These are phyloP conservation scores for Botrylloides violaceus DNA, from an alignment of 23 tunicate species.

Conservation along the genomic window DNA sequence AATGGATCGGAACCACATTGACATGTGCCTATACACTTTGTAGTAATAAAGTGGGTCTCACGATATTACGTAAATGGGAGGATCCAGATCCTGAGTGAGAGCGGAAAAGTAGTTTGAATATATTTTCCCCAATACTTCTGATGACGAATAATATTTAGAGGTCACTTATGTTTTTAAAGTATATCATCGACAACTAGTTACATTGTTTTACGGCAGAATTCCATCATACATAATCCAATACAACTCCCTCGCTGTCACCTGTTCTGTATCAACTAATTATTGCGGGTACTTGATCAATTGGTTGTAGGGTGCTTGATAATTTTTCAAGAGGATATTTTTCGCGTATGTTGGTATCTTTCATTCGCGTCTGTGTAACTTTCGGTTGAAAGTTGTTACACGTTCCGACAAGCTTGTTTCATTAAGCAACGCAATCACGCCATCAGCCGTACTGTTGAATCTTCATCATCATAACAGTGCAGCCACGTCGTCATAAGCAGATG, in stretches of 20 bases:
- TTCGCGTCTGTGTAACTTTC: background rate
- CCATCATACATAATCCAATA: background rate
- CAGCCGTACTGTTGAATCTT: conserved; percentile 1
- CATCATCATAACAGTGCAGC: background rate
- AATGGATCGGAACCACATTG: no score
- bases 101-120: no score
- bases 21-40: no score
- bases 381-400: conserved; percentile 3
- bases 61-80: no score
- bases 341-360: conserved; percentile 1
- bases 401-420: background rate
- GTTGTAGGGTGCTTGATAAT: background rate
- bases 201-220: background rate
- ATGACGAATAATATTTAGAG: background rate
- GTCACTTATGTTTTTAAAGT: background rate
- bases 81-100: no score
- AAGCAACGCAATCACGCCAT: background rate
- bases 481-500: background rate
- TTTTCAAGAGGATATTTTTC: background rate
- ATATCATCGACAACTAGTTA: background rate
- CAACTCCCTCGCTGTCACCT: background rate
- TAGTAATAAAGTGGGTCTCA: no score
- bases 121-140: no score
- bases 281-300: background rate
- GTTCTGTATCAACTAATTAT: background rate